Evolutionary conservation across 64 coral and sea anemone genomes (phyloP).

Genomic region (Pachyseris speciosa): DNA sequence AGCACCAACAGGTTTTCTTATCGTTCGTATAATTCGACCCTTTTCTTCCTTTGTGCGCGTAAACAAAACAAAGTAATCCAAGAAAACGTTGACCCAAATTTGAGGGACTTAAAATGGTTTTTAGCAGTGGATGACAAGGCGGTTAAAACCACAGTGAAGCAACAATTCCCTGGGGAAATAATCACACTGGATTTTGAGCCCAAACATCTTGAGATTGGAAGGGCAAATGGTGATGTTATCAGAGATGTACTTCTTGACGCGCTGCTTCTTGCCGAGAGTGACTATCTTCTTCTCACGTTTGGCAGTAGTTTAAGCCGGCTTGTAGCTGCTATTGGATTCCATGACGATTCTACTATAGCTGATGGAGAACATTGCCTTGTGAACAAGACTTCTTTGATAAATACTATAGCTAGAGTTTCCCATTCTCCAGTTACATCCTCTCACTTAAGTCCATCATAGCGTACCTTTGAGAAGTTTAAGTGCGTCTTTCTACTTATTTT

Average conservation of each 20-base stretch:
- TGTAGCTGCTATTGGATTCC: neutral
- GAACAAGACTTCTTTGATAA: neutral
- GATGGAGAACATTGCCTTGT: conserved; percentile 23
- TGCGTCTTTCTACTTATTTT: no score
- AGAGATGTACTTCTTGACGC: conserved; percentile 1
- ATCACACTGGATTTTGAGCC: neutral
- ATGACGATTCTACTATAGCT: neutral
- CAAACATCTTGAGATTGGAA: neutral
- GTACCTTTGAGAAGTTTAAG: no score
- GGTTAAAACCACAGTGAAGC: neutral
- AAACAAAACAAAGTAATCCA: neutral
- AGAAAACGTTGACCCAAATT: neutral
- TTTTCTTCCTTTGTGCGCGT: neutral
- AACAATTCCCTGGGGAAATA: neutral
- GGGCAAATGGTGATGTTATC: neutral
- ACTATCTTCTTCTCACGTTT: conserved; percentile 1
- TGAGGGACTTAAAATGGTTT: conserved; percentile 24
- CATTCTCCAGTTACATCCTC: no score
- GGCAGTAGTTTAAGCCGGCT: conserved; percentile 6
- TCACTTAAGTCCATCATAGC: no score
- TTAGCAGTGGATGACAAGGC: conserved; percentile 6
- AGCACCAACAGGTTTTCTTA: neutral
- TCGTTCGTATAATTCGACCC: neutral
- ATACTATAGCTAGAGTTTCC: neutral
- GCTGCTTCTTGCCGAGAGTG: conserved; percentile 21